Percentiles rank a stretch among this genome's conserved stretches.
Conservation (phyloP, 37 sponge, comb jelly and placozoan species). For the Mnemiopsis leidyi region DNA sequence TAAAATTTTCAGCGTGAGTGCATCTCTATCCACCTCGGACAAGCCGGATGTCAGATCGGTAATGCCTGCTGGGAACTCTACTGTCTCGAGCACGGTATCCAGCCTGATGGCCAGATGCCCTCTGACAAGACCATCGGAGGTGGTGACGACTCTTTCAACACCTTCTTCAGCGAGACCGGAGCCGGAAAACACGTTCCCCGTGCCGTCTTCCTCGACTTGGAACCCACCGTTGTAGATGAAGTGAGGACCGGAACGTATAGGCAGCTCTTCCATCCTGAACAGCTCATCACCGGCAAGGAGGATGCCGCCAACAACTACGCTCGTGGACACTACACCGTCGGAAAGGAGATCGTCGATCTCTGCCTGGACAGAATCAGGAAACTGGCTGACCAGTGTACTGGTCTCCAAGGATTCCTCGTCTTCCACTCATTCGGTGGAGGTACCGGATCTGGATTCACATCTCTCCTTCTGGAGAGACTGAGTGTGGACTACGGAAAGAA, state of each 20-base stretch:
- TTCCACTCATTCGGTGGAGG: slow-evolving; percentile 99
- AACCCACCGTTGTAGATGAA: slow-evolving; percentile 92
- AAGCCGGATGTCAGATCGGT: slow-evolving; percentile 97
- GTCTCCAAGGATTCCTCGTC: slow-evolving; percentile 87
- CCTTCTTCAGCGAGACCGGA: slow-evolving; percentile 95
- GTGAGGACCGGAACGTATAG: slow-evolving; percentile 90
- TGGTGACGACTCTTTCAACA: slow-evolving; percentile 93
- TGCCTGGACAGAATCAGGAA: slow-evolving; percentile 84
- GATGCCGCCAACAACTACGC: slow-evolving; percentile 99
- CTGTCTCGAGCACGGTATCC: slow-evolving; percentile 95
- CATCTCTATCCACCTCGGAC: slow-evolving; percentile 93
- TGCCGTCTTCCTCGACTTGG: slow-evolving; percentile 93
- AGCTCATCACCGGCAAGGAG: slow-evolving; percentile 92
- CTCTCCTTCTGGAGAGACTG: slow-evolving; percentile 93
- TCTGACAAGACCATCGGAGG: slow-evolving; percentile 96
- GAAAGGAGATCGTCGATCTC: slow-evolving; percentile 80
- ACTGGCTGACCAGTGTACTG: slow-evolving; percentile 89
- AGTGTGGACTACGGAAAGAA: slow-evolving; percentile 99
- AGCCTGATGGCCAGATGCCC: slow-evolving; percentile 95
- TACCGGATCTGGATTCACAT: slow-evolving; percentile 96
- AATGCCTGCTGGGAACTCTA: slow-evolving; percentile 98
- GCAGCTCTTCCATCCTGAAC: slow-evolving; percentile 93
- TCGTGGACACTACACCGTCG: slow-evolving; percentile 97
- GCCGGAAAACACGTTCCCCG: slow-evolving; percentile 95
- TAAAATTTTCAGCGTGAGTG: slow-evolving; percentile 76